Percentiles rank a stretch among this genome's conserved stretches.
Conservation (phyloP, 92 coral and sea anemone species). For the Epizoanthus rinbou region DNA sequence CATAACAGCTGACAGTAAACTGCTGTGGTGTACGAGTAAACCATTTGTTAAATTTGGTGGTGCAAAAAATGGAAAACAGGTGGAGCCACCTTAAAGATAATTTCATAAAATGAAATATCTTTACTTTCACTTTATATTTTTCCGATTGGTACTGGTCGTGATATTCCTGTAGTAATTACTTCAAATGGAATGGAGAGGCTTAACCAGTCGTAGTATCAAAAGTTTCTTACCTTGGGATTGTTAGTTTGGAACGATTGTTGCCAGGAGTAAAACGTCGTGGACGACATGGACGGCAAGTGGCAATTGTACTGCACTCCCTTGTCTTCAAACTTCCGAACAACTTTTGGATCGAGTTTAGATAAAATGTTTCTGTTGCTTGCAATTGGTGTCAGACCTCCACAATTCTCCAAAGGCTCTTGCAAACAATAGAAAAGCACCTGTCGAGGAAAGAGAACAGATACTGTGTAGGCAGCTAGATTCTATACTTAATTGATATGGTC, state of each 20-base stretch:
- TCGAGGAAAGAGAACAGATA: neutral
- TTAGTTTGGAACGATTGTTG: slow-evolving; percentile 75
- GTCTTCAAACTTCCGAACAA: slow-evolving; percentile 56
- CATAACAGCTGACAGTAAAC: too few species aligned
- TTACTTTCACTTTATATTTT: too few species aligned
- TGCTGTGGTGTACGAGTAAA: too few species aligned
- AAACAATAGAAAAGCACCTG: slow-evolving; percentile 80
- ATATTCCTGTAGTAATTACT: neutral
- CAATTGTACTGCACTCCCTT: slow-evolving; percentile 68
- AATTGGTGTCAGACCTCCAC: slow-evolving; percentile 85
- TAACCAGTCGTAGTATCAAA: neutral
- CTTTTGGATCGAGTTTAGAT: slow-evolving; percentile 67
- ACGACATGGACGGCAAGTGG: slow-evolving; percentile 54
- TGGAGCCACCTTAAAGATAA: too few species aligned
- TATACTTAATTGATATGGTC: too few species aligned
- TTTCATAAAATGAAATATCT: too few species aligned
- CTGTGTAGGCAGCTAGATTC: too few species aligned
- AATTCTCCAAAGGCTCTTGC: slow-evolving; percentile 63
- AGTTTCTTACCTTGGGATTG: slow-evolving; percentile 56
- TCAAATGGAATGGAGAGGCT: too few species aligned
- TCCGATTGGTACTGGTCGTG: too few species aligned
- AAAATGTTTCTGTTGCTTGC: slow-evolving; percentile 70
- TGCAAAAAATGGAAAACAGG: too few species aligned
- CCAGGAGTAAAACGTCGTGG: slow-evolving; percentile 68
- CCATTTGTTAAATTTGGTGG: too few species aligned